Evolutionary conservation across 2,888 invertebrate species (phyloP), one percentile per base, ranked within the genome.

Genomic region (Hylaea fasciaria): DNA sequence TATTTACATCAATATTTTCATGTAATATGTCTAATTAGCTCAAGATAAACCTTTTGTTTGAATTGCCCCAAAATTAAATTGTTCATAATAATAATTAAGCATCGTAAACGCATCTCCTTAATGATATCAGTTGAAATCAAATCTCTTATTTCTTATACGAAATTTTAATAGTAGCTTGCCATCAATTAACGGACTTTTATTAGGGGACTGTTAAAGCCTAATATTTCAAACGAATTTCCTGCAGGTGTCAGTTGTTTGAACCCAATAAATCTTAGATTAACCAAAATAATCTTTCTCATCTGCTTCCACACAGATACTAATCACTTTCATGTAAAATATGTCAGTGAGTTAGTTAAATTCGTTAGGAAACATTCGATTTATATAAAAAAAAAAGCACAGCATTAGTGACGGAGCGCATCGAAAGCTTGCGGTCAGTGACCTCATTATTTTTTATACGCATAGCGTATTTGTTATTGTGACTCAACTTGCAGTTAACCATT

Each of bases 401-500:
- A 63, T 66, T 59, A 64, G 65, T 66, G 66, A 68, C 70, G 66
- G 66, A 66, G 66, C 70, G 65, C 63, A 70, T 58, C 70, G 66
- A 70, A 70, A 70, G 65, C 66, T 62, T 39, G 57, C 69, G 76
- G 73, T 73, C 74, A 56, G 55, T 53, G 75, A 77, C 80, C 80
- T 72, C 67, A 68, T 69, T 68, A 72, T 57, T 66, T 72, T 75
- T 72, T 68, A 64, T 62, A 60, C 45, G 53, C 62, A 65, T 61
- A 67, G 63, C 58, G 64, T 53, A 61, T 68, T 55, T 60, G 55
- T 61, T 61, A 52, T 54, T 59, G 66, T 80, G 80, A 81, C 68
- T 81, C 81, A 80, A 77, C 69, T 62, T 64, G 64, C 68, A 70
- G 32, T 71, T 69, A 65, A 57, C 71, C 43, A 72, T 72, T 68